Conservation (phyloP, 2,797 vertebrate genomes). For the Acrocephalus scirpaceus region DNA sequence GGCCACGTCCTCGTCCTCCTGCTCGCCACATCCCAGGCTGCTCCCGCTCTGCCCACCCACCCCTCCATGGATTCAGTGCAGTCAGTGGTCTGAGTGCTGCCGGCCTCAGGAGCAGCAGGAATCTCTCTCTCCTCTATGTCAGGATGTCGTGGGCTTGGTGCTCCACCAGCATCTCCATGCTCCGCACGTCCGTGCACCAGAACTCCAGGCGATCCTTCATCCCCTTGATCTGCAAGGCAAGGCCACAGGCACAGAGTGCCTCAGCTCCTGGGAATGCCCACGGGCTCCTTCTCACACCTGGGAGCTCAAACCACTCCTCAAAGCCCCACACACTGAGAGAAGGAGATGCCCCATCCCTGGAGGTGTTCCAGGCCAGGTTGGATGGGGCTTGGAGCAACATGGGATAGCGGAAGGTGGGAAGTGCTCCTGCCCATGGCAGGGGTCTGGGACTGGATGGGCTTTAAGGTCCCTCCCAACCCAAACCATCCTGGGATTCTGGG, state of each 20-base stretch:
- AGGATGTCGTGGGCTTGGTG: constrained; percentile 97
- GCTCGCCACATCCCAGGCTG: neutral
- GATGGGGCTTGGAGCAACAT: neutral
- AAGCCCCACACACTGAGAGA: neutral
- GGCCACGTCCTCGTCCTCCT: constrained; percentile 10
- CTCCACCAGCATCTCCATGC: constrained; percentile 98
- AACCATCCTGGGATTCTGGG: neutral
- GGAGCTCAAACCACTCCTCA: neutral
- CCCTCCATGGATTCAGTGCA: constrained; percentile 17
- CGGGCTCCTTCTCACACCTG: fast-evolving
- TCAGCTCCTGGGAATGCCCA: too few relatives aligned
- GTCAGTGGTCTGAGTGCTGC: constrained; percentile 26
- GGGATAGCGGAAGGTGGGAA: neutral
- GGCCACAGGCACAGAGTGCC: neutral
- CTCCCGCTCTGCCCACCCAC: constrained; percentile 18
- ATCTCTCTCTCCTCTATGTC: constrained; percentile 76
- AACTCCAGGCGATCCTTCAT: constrained; percentile 97
- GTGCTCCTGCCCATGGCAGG: fast-evolving
- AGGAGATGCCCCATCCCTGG: neutral
- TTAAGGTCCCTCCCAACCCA: neutral
- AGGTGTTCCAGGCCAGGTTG: fast-evolving
- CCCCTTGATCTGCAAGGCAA: constrained; percentile 88
- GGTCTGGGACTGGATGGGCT: neutral
- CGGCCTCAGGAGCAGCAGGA: neutral
- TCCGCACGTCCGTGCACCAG: constrained; percentile 95